A percentile compares a stretch with the other conserved stretches of the same genome.
Evolutionary conservation across 2,888 invertebrate species (phyloP).

Genomic region (Leptogaster cylindrica): DNA sequence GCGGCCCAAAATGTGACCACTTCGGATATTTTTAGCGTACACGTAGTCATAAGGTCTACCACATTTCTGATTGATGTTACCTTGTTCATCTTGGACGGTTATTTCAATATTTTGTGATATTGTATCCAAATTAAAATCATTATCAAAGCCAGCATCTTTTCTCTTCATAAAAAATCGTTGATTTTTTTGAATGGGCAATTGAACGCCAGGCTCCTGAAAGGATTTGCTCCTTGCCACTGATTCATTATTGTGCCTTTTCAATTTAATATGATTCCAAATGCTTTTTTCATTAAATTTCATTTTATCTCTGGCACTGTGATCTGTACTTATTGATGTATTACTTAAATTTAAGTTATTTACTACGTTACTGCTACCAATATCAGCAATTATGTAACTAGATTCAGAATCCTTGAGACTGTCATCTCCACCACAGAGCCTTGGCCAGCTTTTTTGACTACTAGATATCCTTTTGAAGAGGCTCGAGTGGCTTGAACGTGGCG

Average conservation of each 20-base stretch:
- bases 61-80: constrained; percentile 54
- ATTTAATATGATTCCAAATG: constrained; percentile 23
- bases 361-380: constrained; percentile 59
- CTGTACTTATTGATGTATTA: constrained; percentile 56
- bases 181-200: constrained; percentile 51
- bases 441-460: constrained; percentile 45
- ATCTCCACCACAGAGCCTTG: constrained; percentile 43
- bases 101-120: constrained; percentile 61
- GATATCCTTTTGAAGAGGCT: constrained; percentile 26
- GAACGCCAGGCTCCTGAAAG: constrained; percentile 60
- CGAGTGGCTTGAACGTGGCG: constrained; percentile 32
- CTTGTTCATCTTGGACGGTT: constrained; percentile 60
- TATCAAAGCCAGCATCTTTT: constrained; percentile 53
- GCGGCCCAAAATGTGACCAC: constrained; percentile 57
- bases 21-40: constrained; percentile 17
- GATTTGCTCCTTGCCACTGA: constrained; percentile 60
- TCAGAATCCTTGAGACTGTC: constrained; percentile 13
- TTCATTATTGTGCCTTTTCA: constrained; percentile 34
- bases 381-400: constrained; percentile 51
- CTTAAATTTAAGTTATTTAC: constrained; percentile 61
- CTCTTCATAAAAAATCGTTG: constrained; percentile 58
- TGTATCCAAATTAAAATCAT: constrained; percentile 57
- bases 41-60: constrained; percentile 16
- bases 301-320: constrained; percentile 30
- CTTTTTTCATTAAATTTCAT: constrained; percentile 8